Percentiles rank a stretch among this genome's conserved stretches.
Conservation (phyloP, 1,140 invertebrate genomes). For the Odontomachus brunneus region DNA sequence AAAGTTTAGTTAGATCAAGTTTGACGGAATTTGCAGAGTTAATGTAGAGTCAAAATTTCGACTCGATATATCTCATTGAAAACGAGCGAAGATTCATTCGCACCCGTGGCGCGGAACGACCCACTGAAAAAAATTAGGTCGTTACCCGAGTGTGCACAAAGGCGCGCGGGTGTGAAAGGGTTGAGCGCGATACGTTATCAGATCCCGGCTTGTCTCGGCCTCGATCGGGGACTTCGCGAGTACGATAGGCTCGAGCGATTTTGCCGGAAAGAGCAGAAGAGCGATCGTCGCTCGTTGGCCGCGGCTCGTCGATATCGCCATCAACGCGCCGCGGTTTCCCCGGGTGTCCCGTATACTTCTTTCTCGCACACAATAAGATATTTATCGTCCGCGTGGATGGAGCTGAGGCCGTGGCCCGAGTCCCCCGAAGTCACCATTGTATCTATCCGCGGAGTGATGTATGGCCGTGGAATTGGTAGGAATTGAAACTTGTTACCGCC, state of each 20-base stretch:
- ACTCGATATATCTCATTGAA: no score
- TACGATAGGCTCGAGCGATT: conserved; percentile 29
- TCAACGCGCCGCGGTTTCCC: conserved; percentile 54
- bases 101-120: neutral
- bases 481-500: conserved; percentile 83
- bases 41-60: no score
- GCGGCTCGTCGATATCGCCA: conserved; percentile 60
- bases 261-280: conserved; percentile 32
- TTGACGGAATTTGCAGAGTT: no score
- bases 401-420: conserved; percentile 75
- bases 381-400: conserved; percentile 78
- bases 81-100: no score
- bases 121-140: neutral
- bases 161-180: neutral
- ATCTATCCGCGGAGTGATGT: conserved; percentile 80
- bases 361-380: conserved; percentile 81
- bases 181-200: conserved; percentile 47
- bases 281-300: conserved; percentile 68
- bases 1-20: no score
- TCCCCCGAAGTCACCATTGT: conserved; percentile 79
- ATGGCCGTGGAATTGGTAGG: conserved; percentile 82
- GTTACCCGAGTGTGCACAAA: neutral
- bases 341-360: conserved; percentile 74
- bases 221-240: neutral
- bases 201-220: conserved; percentile 14